A percentile compares a stretch with the other conserved stretches of the same genome.
phyloP scores from a whole-genome alignment of 2,888 invertebrate species.

The Rhogogaster chlorosoma region DNA sequence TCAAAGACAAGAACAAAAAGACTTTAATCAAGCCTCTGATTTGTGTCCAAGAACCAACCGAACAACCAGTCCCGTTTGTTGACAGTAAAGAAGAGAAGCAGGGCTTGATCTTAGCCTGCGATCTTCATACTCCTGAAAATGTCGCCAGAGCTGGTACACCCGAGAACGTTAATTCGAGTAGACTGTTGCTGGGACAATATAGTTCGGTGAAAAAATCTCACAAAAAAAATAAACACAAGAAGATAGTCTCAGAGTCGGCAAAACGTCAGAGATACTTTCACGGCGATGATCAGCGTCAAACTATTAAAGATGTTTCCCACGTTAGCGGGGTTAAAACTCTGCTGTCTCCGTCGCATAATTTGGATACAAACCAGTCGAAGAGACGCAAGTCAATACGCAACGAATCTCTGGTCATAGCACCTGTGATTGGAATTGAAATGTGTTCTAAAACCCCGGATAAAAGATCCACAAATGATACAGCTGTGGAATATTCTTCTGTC shows the following conservation, averaged over 20 bases:
- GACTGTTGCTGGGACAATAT: slow-evolving; percentile 68
- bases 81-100: background rate
- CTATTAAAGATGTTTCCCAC: background rate
- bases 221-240: slow-evolving; percentile 69
- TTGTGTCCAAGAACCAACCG: background rate
- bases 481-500: background rate
- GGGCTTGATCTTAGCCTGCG: background rate
- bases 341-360: background rate
- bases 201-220: slow-evolving; percentile 72
- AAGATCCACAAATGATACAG: background rate
- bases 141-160: slow-evolving; percentile 68
- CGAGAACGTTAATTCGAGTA: slow-evolving; percentile 71
- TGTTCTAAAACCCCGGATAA: slow-evolving; percentile 27
- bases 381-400: slow-evolving; percentile 7
- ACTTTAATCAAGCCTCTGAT: slow-evolving; percentile 60
- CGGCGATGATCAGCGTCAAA: slow-evolving; percentile 53
- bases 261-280: slow-evolving; percentile 63
- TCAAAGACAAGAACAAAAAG: slow-evolving; percentile 68
- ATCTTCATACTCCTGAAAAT: slow-evolving; percentile 9
- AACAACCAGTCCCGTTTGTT: background rate
- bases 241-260: slow-evolving; percentile 62
- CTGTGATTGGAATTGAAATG: background rate
- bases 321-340: slow-evolving; percentile 24
- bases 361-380: background rate
- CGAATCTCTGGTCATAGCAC: background rate